Percentiles rank a stretch among this genome's conserved stretches.
Evolutionary conservation across 1,140 invertebrate species (phyloP).

Genomic region (Drosophila ironensis): DNA sequence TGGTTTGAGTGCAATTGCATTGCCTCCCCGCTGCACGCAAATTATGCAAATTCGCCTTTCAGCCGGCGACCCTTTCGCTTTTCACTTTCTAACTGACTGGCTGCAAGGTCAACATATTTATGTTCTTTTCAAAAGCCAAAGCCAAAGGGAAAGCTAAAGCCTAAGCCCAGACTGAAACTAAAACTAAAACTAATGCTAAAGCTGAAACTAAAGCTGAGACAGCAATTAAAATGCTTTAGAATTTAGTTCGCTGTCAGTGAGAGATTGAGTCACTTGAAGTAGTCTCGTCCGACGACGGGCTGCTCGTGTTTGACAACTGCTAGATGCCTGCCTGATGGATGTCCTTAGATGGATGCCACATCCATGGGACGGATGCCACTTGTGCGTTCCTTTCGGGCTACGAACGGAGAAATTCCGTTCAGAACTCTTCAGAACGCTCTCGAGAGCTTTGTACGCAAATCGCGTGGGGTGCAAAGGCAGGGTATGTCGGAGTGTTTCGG

Average conservation of each 20-base stretch:
- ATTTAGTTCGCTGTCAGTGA: slow-evolving; percentile 35
- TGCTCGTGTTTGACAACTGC: slow-evolving; percentile 37
- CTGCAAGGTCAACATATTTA: slow-evolving; percentile 73
- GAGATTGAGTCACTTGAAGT: slow-evolving; percentile 48
- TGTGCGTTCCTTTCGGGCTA: slow-evolving; percentile 7
- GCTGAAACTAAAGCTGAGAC: slow-evolving; percentile 6
- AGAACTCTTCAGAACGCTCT: neutral
- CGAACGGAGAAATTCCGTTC: neutral
- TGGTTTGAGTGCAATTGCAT: slow-evolving; percentile 38
- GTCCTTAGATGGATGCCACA: slow-evolving; percentile 32
- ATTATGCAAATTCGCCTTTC: slow-evolving; percentile 67
- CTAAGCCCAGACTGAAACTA: neutral
- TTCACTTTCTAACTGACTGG: slow-evolving; percentile 64
- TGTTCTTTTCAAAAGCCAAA: slow-evolving; percentile 12
- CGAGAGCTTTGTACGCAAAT: slow-evolving; percentile 25
- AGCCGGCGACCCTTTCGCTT: slow-evolving; percentile 40
- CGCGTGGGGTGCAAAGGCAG: neutral
- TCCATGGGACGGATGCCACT: slow-evolving; percentile 11
- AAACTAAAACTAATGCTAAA: neutral
- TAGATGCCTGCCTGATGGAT: slow-evolving; percentile 9
- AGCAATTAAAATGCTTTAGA: slow-evolving; percentile 63
- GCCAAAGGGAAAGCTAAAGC: neutral
- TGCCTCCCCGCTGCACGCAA: slow-evolving; percentile 39
- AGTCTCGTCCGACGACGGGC: neutral
- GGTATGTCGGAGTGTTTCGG: neutral